phyloP scores from a whole-genome alignment of 2,888 invertebrate genomes.

The Drosophila phalerata region DNA sequence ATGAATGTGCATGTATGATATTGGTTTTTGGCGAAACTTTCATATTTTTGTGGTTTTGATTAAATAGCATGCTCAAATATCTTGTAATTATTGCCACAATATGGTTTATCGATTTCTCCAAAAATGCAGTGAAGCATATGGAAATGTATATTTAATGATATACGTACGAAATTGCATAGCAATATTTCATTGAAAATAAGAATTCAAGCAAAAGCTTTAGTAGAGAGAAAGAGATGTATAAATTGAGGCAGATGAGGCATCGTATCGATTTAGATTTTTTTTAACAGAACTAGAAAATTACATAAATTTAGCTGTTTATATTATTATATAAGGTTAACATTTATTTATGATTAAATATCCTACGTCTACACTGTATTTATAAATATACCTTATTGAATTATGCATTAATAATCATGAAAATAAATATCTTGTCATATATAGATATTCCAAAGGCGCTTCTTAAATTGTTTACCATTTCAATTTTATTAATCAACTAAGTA shows the following conservation, averaged over 20 bases:
- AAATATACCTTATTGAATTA: too few relatives aligned
- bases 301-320: too few relatives aligned
- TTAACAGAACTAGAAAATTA: too few relatives aligned
- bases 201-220: neutral
- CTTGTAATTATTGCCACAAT: constrained; percentile 19
- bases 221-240: neutral
- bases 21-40: constrained; percentile 8
- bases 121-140: neutral
- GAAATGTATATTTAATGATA: neutral
- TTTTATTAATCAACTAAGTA: neutral
- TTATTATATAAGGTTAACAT: too few relatives aligned
- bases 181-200: neutral
- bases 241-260: neutral
- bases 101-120: constrained; percentile 14
- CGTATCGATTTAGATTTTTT: neutral
- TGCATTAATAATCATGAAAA: too few relatives aligned
- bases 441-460: too few relatives aligned
- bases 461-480: neutral
- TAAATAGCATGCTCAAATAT: constrained; percentile 13
- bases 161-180: constrained; percentile 1
- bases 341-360: too few relatives aligned
- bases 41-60: constrained; percentile 1
- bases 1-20: neutral
- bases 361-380: too few relatives aligned
- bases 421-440: too few relatives aligned